A percentile compares a stretch with the other conserved stretches of the same genome.
Evolutionary conservation across 2,797 vertebrate species (phyloP).

Genomic region (Oryzias dopingdopingensis): DNA sequence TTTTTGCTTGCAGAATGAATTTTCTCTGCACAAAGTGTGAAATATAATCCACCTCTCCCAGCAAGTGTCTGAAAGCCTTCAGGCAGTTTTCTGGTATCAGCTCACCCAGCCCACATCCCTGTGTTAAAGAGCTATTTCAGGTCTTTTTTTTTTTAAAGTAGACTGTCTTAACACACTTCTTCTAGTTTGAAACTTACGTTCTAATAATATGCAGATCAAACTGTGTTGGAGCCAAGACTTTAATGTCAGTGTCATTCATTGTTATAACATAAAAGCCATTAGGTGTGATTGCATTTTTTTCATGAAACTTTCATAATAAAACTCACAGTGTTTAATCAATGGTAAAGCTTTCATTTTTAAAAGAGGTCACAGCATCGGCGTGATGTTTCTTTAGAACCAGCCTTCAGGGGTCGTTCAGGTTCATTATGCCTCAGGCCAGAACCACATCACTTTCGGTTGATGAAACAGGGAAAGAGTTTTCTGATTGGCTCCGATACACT

Average conservation of each 20-base stretch:
- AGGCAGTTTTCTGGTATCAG: conserved; percentile 30
- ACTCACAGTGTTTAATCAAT: conserved; percentile 45
- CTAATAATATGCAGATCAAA: conserved; percentile 25
- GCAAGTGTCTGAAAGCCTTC: conserved; percentile 27
- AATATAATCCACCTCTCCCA: conserved; percentile 10
- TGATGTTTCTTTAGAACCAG: conserved; percentile 30
- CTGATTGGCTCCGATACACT: conserved; percentile 1
- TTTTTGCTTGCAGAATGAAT: conserved; percentile 19
- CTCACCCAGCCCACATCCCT: conserved; percentile 24
- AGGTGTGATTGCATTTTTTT: conserved; percentile 60
- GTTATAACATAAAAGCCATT: conserved; percentile 39
- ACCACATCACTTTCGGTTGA: conserved; percentile 17
- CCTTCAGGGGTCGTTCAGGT: conserved; percentile 39
- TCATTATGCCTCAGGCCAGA: conserved; percentile 43
- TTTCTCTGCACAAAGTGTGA: conserved; percentile 19
- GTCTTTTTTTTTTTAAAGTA: conserved; percentile 7
- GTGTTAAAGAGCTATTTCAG: conserved; percentile 29
- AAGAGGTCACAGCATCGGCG: conserved; percentile 27
- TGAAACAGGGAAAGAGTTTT: conserved; percentile 31
- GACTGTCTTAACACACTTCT: conserved; percentile 13
- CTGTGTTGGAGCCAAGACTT: conserved; percentile 21
- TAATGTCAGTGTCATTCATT: conserved; percentile 39
- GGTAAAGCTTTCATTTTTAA: conserved; percentile 38
- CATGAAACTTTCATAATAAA: conserved; percentile 42
- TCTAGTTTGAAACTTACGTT: conserved; percentile 15